A percentile compares a stretch with the other conserved stretches of the same genome.
Evolutionary conservation across 2,888 invertebrate genomes (phyloP).

Genomic region (Oscheius sp.): DNA sequence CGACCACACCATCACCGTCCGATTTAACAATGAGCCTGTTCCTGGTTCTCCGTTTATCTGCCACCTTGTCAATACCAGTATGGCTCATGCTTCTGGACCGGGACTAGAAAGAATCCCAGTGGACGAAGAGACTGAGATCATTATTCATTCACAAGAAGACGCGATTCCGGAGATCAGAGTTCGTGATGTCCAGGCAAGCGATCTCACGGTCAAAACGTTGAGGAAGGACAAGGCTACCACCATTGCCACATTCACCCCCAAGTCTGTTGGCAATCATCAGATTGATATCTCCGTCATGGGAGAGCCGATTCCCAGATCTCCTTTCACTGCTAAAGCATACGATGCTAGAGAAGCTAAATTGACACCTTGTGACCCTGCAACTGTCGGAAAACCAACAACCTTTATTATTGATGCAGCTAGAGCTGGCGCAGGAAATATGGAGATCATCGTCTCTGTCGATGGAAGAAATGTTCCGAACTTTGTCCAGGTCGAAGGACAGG

Average conservation of each 20-base stretch:
- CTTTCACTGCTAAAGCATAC: conserved; percentile 74
- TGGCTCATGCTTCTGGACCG: conserved; percentile 77
- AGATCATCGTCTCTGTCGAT: conserved; percentile 94
- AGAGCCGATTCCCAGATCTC: conserved; percentile 69
- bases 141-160: conserved; percentile 34
- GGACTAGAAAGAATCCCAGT: conserved; percentile 80
- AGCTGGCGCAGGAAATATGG: conserved; percentile 90
- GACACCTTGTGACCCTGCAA: conserved; percentile 83
- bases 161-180: conserved; percentile 48
- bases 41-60: conserved; percentile 92
- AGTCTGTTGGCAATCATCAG: conserved; percentile 77
- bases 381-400: conserved; percentile 89
- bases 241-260: conserved; percentile 81
- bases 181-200: conserved; percentile 60
- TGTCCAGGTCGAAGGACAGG: conserved; percentile 89
- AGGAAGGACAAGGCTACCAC: conserved; percentile 49
- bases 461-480: conserved; percentile 97
- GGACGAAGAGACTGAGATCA: conserved; percentile 76
- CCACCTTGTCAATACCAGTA: conserved; percentile 80
- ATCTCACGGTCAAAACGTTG: conserved; percentile 55
- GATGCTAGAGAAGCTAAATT: conserved; percentile 93
- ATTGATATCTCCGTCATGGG: conserved; percentile 59
- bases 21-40: conserved; percentile 75
- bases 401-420: conserved; percentile 84
- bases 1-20: conserved; percentile 68